Percentiles rank a stretch among this genome's conserved stretches.
phyloP scores from a whole-genome alignment of 1,140 invertebrate species.

The Campoletis sonorensis region DNA sequence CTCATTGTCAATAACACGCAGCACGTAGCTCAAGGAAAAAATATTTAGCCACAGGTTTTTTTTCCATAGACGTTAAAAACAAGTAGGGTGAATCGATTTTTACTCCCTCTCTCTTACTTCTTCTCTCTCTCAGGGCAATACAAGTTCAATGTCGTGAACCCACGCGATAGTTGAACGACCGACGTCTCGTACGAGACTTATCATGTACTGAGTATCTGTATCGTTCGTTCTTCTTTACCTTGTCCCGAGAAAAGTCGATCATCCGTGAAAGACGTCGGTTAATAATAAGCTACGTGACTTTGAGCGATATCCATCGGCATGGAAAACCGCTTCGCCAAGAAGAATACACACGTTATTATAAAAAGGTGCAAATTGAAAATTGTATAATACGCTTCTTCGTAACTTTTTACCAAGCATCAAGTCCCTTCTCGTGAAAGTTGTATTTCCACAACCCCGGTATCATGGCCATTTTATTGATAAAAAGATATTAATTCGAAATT shows the following conservation, averaged over 20 bases:
- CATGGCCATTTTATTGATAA: no score
- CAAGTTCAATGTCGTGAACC: slow-evolving; percentile 46
- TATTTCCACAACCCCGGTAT: no score
- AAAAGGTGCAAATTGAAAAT: slow-evolving; percentile 4
- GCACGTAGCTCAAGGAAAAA: background rate
- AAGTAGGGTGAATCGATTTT: slow-evolving; percentile 37
- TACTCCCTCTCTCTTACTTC: background rate
- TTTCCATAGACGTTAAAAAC: slow-evolving; percentile 21
- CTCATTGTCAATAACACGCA: background rate
- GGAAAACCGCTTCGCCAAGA: background rate
- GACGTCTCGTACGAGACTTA: slow-evolving; percentile 29
- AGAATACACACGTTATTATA: background rate
- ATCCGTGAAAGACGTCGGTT: slow-evolving; percentile 37
- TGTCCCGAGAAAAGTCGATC: slow-evolving; percentile 37
- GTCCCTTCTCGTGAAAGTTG: background rate
- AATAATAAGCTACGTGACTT: slow-evolving; percentile 30
- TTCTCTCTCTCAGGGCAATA: background rate
- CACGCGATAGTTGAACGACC: slow-evolving; percentile 47
- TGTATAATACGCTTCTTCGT: background rate
- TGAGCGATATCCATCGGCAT: slow-evolving; percentile 8
- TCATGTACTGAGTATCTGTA: background rate
- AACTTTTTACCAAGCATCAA: background rate
- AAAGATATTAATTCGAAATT: no score
- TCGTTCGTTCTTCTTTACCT: background rate
- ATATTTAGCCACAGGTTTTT: background rate